phyloP scores from a whole-genome alignment of 2,113 vertebrate genomes.

The Tachycineta bicolor region DNA sequence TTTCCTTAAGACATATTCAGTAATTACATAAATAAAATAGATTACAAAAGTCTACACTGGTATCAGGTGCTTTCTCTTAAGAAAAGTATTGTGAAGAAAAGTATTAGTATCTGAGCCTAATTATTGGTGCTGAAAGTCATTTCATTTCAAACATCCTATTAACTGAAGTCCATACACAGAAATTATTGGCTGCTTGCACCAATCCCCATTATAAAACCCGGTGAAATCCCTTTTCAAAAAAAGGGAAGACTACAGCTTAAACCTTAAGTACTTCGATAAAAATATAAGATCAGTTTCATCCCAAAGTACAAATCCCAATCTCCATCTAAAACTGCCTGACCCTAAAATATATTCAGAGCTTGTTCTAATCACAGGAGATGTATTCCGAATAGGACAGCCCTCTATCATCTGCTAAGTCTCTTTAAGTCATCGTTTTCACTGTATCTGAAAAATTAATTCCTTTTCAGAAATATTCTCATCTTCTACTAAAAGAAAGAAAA shows the following conservation, averaged over 20 bases:
- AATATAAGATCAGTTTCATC: slow-evolving; percentile 77
- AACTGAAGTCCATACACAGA: slow-evolving; percentile 68
- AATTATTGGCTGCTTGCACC: slow-evolving; percentile 56
- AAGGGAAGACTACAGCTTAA: slow-evolving; percentile 63
- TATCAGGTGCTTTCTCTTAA: not conserved
- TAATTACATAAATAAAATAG: not conserved
- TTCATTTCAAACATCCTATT: slow-evolving; percentile 70
- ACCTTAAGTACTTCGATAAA: slow-evolving; percentile 75
- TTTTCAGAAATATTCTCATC: slow-evolving; percentile 84
- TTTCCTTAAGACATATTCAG: not conserved
- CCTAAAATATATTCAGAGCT: slow-evolving; percentile 69
- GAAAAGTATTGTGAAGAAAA: slow-evolving; percentile 12
- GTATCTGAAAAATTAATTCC: slow-evolving; percentile 83
- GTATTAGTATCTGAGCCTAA: slow-evolving; percentile 30
- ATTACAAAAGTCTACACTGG: not conserved
- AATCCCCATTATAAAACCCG: slow-evolving; percentile 51
- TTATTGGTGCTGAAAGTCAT: slow-evolving; percentile 47
- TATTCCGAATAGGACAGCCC: slow-evolving; percentile 63
- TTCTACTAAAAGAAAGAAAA: slow-evolving; percentile 65
- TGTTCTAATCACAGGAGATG: slow-evolving; percentile 76
- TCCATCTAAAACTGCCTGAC: slow-evolving; percentile 72
- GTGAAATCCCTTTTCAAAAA: slow-evolving; percentile 69
- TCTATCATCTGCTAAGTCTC: slow-evolving; percentile 72
- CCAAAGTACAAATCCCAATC: slow-evolving; percentile 70
- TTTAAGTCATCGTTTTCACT: slow-evolving; percentile 75